Evolutionary conservation across 2,888 invertebrate genomes (phyloP), one percentile per base, ranked within the genome.

Genomic region (Drosophila birchii): DNA sequence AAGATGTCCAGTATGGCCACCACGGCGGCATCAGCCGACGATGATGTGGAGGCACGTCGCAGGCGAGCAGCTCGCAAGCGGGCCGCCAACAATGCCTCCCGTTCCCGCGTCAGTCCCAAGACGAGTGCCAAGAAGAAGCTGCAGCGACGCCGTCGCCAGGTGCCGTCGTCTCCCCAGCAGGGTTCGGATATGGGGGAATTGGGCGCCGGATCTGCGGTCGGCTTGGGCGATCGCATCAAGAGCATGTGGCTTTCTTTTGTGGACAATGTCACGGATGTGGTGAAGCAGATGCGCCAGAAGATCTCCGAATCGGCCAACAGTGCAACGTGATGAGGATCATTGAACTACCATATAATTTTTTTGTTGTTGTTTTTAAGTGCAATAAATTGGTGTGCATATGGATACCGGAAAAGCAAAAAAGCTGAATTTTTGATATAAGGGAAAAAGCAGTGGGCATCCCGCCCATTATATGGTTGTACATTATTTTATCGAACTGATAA

Each of bases 1-100:
- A 75, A 73, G 5, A 70, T 54, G 55, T 20, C 49, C 49, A 55
- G 75, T 7, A 57, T 47, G 54, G 43, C 60, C 60, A 64, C 76
- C 16, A 78, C 71, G 16, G 70, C 56, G 12, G 6, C 64, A 9
- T 0, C 63, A 9, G 54, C 9, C 34, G 60, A 69, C 7, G 85
- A 76, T 3, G 86, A 78, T 5, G 62, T 80, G 2, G 91, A 90
- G 51, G 85, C 82, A 0, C 76, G 86, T 6, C 75, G 45, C 36
- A 56, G 26, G 12, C 73, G 78, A 5, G 80, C 81, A 3, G 80
- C 81, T 0, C 63, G 59, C 8, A 71, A 77, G 49, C 73, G 83
- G 29, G 71, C 76, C 44, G 58, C 77, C 55, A 63, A 75, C 32
- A 79, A 82, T 18, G 80, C 80, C 11, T 34, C 73, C 8, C 56